Base-by-base conservation (phyloP, 1,140 invertebrate species). In the Scaptomyza pallida region DNA sequence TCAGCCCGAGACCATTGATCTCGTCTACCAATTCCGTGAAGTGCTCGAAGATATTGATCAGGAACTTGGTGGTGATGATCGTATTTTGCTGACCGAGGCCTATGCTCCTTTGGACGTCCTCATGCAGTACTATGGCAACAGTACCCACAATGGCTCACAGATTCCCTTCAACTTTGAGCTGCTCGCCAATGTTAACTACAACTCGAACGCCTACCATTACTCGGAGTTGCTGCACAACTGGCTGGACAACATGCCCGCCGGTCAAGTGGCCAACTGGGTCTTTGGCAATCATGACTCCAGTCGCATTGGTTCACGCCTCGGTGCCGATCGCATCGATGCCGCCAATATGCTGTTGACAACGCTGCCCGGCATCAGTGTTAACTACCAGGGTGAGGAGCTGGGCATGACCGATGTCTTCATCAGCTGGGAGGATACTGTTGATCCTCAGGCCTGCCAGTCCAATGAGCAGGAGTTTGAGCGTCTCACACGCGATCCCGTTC, bases 381-480 rank as follows among this genome's bases (percentile, higher is more conserved):
- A 94, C 3, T 97, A 91, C 48, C 90, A 96, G 92, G 96, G 96
- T 5, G 96, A 97, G 91, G 96, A 97, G 91, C 93, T 97, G 26
- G 96, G 95, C 0, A 97, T 97, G 95, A 91, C 92, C 6, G 93
- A 97, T 90, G 94, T 93, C 5, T 78, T 67, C n/a, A 92, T 94
- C 3, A 91, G 90, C 3, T 94, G 92, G 92, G 78, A 92, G 40
- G 92, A 93, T 3, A 94, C 93, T 0, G 74, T 91, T 3, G 90
- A 91, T 44, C 90, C 90, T 0, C 88, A 89, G 61, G 90, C 88
- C 15, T 91, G 90, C n/a, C 89, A 91, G 37, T 76, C 90, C 8
- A 89, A 90, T 45, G 63, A 78, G 10, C 12, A 88, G 5, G 72
- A 85, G n/a, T 91, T 76, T 62, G 92, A 90, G 30, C 35, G 64